Conservation (phyloP, 53 echinoderm and acorn worm species). For the Actinopyga echinites region DNA sequence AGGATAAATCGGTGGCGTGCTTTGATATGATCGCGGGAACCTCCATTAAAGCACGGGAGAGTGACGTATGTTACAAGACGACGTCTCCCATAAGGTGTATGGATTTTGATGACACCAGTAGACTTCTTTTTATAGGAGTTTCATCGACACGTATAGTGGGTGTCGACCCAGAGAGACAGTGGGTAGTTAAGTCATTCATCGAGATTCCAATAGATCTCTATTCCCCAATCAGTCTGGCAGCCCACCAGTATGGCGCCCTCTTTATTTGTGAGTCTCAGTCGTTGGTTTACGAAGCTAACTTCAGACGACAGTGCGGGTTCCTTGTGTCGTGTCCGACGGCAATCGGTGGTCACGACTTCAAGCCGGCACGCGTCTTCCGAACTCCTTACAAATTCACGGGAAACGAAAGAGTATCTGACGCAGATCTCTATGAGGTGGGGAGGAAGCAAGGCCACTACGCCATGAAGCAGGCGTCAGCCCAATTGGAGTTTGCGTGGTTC, state of each 20-base stretch:
- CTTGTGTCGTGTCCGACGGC: conserved; percentile 14
- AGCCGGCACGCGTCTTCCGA: background rate
- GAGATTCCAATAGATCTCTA: conserved; percentile 22
- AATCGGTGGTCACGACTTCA: conserved; percentile 22
- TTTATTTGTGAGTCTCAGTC: conserved; percentile 33
- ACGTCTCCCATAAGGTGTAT: background rate
- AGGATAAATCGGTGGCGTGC: conserved; percentile 18
- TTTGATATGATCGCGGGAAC: conserved; percentile 26
- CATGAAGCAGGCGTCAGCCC: conserved; percentile 6
- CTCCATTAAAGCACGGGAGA: background rate
- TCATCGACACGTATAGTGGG: background rate
- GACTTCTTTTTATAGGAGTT: conserved; percentile 30
- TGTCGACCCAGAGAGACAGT: conserved; percentile 8
- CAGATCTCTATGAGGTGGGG: conserved; percentile 8
- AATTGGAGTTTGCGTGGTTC: conserved; percentile 29
- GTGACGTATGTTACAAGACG: background rate
- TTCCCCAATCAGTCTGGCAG: background rate
- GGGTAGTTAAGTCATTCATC: conserved; percentile 7
- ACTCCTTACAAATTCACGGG: background rate
- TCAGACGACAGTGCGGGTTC: conserved; percentile 28
- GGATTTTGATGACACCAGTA: conserved; percentile 16
- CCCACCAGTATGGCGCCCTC: conserved; percentile 19
- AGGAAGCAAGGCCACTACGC: conserved; percentile 29
- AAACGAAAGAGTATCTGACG: background rate
- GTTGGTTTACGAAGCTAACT: conserved; percentile 35